Base-by-base conservation (phyloP, 2,113 vertebrate species). In the Tenrec ecaudatus region DNA sequence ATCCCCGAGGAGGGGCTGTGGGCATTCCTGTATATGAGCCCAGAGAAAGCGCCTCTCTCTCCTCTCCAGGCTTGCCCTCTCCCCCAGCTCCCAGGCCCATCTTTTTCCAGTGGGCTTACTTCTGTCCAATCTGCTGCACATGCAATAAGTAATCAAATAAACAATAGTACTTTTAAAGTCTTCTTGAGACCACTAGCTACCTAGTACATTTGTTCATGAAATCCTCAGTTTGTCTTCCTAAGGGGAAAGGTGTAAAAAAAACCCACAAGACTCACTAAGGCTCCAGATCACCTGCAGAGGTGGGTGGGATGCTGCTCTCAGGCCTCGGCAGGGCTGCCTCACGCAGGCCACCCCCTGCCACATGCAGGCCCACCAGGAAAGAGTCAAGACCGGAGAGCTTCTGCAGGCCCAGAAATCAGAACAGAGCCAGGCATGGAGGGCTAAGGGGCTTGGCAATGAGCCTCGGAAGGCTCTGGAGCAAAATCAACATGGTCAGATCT, bases 191-290 rank as follows among this genome's bases (percentile, higher is more conserved):
- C 94, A 82, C 53, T 94, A 90, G 86, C 93, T 96, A 96, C 97
- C 97, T 12, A 97, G 95, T 96, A 96, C 84, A 93, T 66, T 86
- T 94, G 86, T 36, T 97, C 76, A 94, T 95, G 95, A 96, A 97
- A 96, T 82, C 82, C 81, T 43, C 96, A 95, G 89, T 97, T 94
- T 96, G 86, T 95, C 95, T 96, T 95, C 85, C 69, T 82, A 43
- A 89, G 83, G 11, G 8, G 31, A 81, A 91, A 66, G 6, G 38
- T 14, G 1, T 40, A 40, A 2, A 14, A 85, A 53, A 73, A 43
- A 80, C 93, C 81, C 47, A 53, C 47, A 57, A 82, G 88, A 66
- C 91, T 27, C 68, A 89, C 84, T 95, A 76, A 96, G 87, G 71
- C 86, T 97, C 81, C 76, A 43, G 58, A 12, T 36, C 40, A 3